phyloP scores from a whole-genome alignment of 2,888 invertebrate species.

The Cryptus viduatorius region DNA sequence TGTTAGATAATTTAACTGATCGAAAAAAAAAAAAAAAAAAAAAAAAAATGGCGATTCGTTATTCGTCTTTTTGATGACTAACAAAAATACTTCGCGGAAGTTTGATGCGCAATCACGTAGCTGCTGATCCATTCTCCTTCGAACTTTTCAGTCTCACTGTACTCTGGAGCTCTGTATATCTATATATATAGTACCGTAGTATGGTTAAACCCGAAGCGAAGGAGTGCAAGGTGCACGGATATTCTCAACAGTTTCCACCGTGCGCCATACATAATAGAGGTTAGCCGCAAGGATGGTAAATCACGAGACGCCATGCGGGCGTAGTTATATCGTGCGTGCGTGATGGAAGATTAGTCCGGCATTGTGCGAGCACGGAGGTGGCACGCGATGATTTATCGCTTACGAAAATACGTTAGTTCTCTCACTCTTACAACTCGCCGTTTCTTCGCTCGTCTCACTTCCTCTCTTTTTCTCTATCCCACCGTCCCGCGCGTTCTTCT shows the following conservation, averaged over 20 bases:
- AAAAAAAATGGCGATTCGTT: too few relatives aligned
- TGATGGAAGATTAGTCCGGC: constrained; percentile 84
- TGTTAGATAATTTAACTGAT: too few relatives aligned
- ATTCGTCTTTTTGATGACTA: too few relatives aligned
- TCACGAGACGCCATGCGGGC: constrained; percentile 84
- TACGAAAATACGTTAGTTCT: constrained; percentile 73
- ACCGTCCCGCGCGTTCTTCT: constrained; percentile 21
- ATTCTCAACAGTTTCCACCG: constrained; percentile 83
- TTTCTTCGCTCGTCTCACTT: constrained; percentile 36
- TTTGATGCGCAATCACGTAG: constrained; percentile 3
- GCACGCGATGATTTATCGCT: constrained; percentile 83
- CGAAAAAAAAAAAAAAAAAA: too few relatives aligned
- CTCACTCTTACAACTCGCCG: constrained; percentile 59
- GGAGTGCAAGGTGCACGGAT: constrained; percentile 82
- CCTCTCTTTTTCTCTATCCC: constrained; percentile 38
- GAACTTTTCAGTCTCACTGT: constrained; percentile 73
- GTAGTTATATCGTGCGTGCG: constrained; percentile 84
- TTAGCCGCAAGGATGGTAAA: constrained; percentile 84
- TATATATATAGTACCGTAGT: background rate
- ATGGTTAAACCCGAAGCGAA: constrained; percentile 44
- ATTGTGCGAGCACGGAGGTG: constrained; percentile 83
- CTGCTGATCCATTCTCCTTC: constrained; percentile 18
- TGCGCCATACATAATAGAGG: constrained; percentile 84
- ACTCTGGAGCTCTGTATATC: constrained; percentile 28
- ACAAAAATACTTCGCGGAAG: background rate